These are phyloP conservation scores for Clusia tigrina DNA, from an alignment of 2,888 invertebrate species.

Conservation along the genomic window DNA sequence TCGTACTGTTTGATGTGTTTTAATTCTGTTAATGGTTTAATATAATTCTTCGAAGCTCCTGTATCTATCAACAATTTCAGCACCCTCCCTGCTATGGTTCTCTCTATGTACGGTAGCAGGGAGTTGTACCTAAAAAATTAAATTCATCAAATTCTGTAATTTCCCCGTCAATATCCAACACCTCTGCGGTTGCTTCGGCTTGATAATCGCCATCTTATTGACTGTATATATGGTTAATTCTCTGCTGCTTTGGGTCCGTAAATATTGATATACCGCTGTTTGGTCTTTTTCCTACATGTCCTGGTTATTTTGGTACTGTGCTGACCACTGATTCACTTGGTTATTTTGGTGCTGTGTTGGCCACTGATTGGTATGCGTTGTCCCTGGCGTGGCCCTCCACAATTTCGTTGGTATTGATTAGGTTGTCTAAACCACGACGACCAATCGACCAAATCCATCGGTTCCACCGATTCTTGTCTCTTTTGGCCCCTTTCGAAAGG, in stretches of 20 bases:
- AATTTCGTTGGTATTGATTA: conserved; percentile 7
- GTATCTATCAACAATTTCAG: conserved; percentile 28
- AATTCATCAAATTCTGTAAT: conserved; percentile 10
- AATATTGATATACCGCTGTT: background rate
- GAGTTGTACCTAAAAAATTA: conserved; percentile 23
- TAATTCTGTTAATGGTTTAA: conserved; percentile 21
- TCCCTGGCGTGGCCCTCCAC: background rate
- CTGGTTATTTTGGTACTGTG: background rate
- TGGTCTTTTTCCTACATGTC: background rate
- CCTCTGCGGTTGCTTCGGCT: conserved; percentile 5
- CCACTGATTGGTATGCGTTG: too few species aligned
- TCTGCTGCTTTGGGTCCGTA: background rate
- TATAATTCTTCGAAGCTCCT: conserved; percentile 34
- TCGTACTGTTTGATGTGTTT: background rate
- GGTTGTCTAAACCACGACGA: background rate
- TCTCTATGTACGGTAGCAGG: conserved; percentile 26
- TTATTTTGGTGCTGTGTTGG: too few species aligned
- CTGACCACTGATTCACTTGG: background rate
- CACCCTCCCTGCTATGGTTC: conserved; percentile 24
- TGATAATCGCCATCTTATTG: background rate
- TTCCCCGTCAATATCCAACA: conserved; percentile 1
- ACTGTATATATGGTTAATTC: background rate
- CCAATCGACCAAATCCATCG: too few species aligned
- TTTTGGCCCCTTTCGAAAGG: background rate
- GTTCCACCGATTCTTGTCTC: background rate